These are phyloP conservation scores for Neuroscelio doddi DNA, from an alignment of 2,888 invertebrate species.

Conservation along the genomic window DNA sequence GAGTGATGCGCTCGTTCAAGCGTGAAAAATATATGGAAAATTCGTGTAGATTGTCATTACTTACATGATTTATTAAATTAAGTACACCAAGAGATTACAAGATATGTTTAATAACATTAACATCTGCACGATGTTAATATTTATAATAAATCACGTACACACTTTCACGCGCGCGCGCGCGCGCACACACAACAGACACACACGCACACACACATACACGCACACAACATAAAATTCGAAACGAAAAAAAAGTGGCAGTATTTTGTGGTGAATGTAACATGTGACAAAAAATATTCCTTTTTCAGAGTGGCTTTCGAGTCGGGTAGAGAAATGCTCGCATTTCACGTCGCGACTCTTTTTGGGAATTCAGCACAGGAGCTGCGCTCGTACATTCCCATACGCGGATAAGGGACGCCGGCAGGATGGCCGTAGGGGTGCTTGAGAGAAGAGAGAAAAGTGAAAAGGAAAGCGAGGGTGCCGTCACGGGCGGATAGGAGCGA, in stretches of 20 bases:
- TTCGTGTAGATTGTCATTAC: slow-evolving; percentile 11
- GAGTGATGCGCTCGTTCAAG: slow-evolving; percentile 11
- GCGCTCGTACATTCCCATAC: slow-evolving; percentile 49
- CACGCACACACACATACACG: no score
- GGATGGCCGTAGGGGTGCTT: slow-evolving; percentile 47
- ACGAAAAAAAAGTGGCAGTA: background rate
- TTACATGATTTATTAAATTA: slow-evolving; percentile 4
- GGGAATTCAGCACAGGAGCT: slow-evolving; percentile 45
- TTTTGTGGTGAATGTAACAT: background rate
- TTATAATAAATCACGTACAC: no score
- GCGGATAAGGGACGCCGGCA: slow-evolving; percentile 44
- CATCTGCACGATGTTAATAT: no score
- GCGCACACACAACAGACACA: no score
- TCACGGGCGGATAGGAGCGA: slow-evolving; percentile 49
- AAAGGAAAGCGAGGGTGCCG: slow-evolving; percentile 48
- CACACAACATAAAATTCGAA: no score
- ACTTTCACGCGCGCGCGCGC: no score
- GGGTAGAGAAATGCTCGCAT: slow-evolving; percentile 29
- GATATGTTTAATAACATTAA: no score
- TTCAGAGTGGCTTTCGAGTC: background rate
- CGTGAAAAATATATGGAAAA: slow-evolving; percentile 26
- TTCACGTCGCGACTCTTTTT: slow-evolving; percentile 46
- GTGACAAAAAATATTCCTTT: background rate
- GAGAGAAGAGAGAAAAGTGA: slow-evolving; percentile 47
- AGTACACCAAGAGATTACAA: no score